Evolutionary conservation across 2,113 vertebrate genomes (phyloP).

Genomic region (Trematocara nigrifrons): DNA sequence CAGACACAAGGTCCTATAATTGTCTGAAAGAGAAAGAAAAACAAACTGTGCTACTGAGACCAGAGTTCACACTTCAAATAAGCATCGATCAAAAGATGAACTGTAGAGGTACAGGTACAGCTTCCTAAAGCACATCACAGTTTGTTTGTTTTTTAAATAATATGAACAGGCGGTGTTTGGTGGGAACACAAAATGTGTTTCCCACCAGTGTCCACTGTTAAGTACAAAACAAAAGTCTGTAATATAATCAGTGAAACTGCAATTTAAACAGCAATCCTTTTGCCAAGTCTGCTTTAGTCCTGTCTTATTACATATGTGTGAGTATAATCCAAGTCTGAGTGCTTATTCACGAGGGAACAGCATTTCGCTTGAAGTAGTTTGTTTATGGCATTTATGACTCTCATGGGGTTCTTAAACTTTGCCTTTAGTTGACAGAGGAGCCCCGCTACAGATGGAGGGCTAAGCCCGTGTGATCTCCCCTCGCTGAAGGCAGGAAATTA

Average conservation of each 20-base stretch:
- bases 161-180: not conserved
- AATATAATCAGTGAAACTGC: not conserved
- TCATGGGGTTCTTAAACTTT: slow-evolving; percentile 45
- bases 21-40: not conserved
- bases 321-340: not conserved
- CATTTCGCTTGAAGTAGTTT: not conserved
- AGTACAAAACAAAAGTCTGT: not conserved
- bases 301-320: not conserved
- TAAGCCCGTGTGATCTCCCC: slow-evolving; percentile 58
- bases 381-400: not conserved
- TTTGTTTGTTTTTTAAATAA: not conserved
- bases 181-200: not conserved
- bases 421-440: slow-evolving; percentile 36
- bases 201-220: not conserved
- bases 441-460: slow-evolving; percentile 61
- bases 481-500: slow-evolving; percentile 22
- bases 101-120: accelerated
- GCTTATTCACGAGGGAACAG: not conserved
- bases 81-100: not conserved
- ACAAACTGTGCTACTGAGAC: not conserved
- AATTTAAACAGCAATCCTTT: not conserved
- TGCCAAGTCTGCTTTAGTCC: not conserved
- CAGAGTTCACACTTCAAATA: not conserved
- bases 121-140: accelerated
- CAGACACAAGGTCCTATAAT: not conserved